These are phyloP conservation scores for Araneus ventricosus DNA, from an alignment of 1,140 invertebrate genomes.

Conservation along the genomic window DNA sequence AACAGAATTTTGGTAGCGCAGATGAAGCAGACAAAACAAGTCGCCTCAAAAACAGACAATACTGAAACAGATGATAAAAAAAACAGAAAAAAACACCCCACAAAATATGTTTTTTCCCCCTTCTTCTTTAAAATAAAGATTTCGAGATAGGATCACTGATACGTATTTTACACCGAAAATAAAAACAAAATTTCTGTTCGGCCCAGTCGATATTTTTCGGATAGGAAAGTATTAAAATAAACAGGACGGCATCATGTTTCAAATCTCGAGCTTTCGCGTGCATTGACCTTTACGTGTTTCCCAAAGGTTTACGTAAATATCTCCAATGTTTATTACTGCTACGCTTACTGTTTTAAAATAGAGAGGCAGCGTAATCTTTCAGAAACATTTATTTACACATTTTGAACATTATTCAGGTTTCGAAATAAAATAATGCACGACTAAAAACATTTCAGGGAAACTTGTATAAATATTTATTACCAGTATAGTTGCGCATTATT, in stretches of 20 bases:
- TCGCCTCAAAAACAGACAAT: neutral
- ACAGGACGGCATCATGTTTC: neutral
- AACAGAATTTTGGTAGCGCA: neutral
- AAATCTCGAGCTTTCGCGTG: neutral
- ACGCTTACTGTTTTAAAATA: too few relatives aligned
- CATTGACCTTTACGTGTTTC: neutral
- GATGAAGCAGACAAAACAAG: neutral
- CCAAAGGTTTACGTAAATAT: neutral
- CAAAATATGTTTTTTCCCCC: neutral
- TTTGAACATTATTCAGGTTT: too few relatives aligned
- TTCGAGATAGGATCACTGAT: neutral
- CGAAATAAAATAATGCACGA: too few relatives aligned
- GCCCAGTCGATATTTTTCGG: neutral
- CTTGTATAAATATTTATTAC: neutral
- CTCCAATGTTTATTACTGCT: too few relatives aligned
- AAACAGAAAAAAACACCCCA: neutral
- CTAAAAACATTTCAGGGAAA: neutral
- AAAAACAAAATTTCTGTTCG: neutral
- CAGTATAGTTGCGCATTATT: neutral
- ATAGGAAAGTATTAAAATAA: conserved; percentile 13
- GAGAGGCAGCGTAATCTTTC: too few relatives aligned
- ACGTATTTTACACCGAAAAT: neutral
- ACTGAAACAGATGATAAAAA: neutral
- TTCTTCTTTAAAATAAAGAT: neutral
- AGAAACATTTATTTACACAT: too few relatives aligned